These are phyloP conservation scores for Conistra vaccinii DNA, from an alignment of 2,888 invertebrate genomes.

Conservation along the genomic window DNA sequence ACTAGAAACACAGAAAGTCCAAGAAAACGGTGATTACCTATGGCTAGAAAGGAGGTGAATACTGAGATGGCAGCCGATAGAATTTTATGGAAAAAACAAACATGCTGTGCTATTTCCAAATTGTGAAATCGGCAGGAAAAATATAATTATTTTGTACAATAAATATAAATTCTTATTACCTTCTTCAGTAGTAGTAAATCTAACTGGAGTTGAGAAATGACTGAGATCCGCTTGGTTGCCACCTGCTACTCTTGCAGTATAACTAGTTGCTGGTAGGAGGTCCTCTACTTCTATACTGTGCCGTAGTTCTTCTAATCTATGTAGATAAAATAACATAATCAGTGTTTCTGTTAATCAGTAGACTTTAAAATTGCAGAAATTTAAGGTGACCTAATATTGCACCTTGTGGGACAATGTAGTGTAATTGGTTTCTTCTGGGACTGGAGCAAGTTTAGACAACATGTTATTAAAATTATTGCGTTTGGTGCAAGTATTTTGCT, in stretches of 20 bases:
- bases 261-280: conserved; percentile 84
- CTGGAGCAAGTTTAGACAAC: neutral
- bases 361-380: neutral
- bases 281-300: conserved; percentile 85
- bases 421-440: neutral
- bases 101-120: too few relatives aligned
- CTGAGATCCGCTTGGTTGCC: conserved; percentile 88
- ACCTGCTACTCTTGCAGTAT: conserved; percentile 85
- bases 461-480: too few relatives aligned
- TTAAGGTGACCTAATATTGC: neutral
- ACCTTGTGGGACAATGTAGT: neutral
- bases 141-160: too few relatives aligned
- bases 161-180: conserved; percentile 68
- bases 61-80: too few relatives aligned
- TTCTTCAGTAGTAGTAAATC: conserved; percentile 88
- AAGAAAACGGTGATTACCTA: too few relatives aligned
- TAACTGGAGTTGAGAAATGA: conserved; percentile 82
- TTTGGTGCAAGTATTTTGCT: neutral
- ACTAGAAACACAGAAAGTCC: too few relatives aligned
- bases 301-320: conserved; percentile 83
- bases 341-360: neutral
- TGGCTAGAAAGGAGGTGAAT: too few relatives aligned
- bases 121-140: too few relatives aligned
- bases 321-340: neutral
- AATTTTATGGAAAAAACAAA: too few relatives aligned